Evolutionary conservation across 2,797 vertebrate genomes (phyloP).

Genomic region (Echeneis naucrates): DNA sequence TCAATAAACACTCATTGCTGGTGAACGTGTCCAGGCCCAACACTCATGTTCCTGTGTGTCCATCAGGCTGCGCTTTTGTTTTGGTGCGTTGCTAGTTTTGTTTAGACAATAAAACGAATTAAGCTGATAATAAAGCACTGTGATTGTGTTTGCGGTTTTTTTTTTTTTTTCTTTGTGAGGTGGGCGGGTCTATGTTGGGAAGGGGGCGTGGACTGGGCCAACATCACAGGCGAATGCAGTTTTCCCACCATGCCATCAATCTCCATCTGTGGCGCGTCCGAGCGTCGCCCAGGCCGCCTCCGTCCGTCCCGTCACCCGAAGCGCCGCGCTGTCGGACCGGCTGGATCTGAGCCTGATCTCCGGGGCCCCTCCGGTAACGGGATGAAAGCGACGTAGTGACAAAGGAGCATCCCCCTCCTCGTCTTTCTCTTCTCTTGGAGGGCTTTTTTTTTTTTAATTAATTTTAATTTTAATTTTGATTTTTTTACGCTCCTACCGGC

Average conservation of each 20-base stretch:
- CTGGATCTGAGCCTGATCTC: not conserved
- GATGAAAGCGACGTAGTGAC: conserved; percentile 45
- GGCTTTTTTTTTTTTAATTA: conserved; percentile 15
- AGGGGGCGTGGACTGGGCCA: conserved; percentile 48
- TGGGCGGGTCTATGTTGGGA: not conserved
- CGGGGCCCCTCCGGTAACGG: conserved; percentile 11
- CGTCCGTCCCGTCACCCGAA: conserved; percentile 7
- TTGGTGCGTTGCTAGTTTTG: too few relatives aligned
- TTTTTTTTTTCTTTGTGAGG: too few relatives aligned
- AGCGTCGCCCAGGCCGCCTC: conserved; percentile 16
- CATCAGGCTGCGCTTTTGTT: too few relatives aligned
- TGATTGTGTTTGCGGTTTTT: not conserved
- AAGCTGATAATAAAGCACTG: not conserved
- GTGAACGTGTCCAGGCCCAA: too few relatives aligned
- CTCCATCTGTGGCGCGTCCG: conserved; percentile 24
- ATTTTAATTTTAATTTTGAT: too few relatives aligned
- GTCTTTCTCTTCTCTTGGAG: conserved; percentile 7
- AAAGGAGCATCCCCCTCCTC: conserved; percentile 28
- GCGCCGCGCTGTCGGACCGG: not conserved
- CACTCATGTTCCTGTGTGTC: too few relatives aligned
- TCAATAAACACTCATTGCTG: too few relatives aligned
- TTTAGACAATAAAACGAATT: not conserved
- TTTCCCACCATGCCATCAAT: conserved; percentile 37
- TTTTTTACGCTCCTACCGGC: conserved; percentile 24
- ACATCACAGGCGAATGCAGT: conserved; percentile 44